phyloP scores from a whole-genome alignment of 2,888 invertebrate genomes.

The Conomelus anceps region DNA sequence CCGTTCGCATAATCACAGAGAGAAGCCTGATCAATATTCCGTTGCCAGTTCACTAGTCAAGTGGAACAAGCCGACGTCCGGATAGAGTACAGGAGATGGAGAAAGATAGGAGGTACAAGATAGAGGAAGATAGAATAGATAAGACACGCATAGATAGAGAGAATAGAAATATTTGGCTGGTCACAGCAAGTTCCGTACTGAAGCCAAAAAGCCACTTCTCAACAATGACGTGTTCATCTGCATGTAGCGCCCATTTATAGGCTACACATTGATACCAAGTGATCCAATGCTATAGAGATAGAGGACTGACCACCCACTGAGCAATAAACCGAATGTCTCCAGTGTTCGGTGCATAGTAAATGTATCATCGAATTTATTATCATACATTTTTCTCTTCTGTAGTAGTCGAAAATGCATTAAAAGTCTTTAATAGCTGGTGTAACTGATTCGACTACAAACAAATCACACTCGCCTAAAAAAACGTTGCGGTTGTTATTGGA shows the following conservation, averaged over 20 bases:
- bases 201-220: neutral
- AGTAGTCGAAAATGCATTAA: neutral
- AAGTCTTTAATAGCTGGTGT: neutral
- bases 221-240: neutral
- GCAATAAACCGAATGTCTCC: neutral
- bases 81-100: neutral
- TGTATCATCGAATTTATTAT: neutral
- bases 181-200: neutral
- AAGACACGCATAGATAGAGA: too few relatives aligned
- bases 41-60: neutral
- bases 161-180: neutral
- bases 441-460: neutral
- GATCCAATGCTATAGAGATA: neutral
- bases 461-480: neutral
- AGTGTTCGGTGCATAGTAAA: neutral
- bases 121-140: neutral
- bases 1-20: neutral
- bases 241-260: neutral
- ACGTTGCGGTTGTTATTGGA: neutral
- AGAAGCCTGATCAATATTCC: neutral
- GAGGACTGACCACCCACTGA: neutral
- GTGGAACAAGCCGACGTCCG: neutral
- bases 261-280: neutral
- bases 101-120: neutral
- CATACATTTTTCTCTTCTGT: neutral